Evolutionary conservation across 1,140 invertebrate species (phyloP).

Genomic region (Drosophila littoralis): DNA sequence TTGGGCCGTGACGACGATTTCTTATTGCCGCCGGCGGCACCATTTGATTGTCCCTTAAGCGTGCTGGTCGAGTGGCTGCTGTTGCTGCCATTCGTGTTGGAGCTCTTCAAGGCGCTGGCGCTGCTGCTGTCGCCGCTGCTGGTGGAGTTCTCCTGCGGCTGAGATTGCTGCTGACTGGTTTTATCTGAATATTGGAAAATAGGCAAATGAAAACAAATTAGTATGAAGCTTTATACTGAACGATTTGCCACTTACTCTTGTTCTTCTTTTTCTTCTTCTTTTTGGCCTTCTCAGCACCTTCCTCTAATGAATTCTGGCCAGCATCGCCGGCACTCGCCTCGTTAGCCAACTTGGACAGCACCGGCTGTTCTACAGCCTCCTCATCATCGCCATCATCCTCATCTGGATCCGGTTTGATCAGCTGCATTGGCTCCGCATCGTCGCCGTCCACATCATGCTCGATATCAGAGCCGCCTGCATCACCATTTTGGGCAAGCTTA

Average conservation of each 20-base stretch:
- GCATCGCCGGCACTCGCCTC: constrained; percentile 18
- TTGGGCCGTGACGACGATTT: constrained; percentile 55
- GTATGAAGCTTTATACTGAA: constrained; percentile 9
- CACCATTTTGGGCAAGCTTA: constrained; percentile 47
- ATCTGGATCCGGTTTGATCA: not conserved
- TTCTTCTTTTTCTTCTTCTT: constrained; percentile 85
- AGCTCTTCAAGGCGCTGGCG: constrained; percentile 29
- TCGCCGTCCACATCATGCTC: constrained; percentile 12
- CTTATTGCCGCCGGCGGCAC: constrained; percentile 51
- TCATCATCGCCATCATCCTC: constrained; percentile 30
- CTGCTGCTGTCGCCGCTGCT: constrained; percentile 64
- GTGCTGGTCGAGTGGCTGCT: constrained; percentile 65
- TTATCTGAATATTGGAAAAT: constrained; percentile 47
- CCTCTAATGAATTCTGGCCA: constrained; percentile 11
- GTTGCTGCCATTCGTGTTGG: constrained; percentile 52
- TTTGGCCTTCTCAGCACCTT: constrained; percentile 62
- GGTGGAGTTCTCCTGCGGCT: constrained; percentile 61
- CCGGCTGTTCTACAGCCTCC: constrained; percentile 48
- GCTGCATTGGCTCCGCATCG: not conserved
- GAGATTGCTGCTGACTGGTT: constrained; percentile 63
- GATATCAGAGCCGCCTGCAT: constrained; percentile 35
- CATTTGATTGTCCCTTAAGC: constrained; percentile 77
- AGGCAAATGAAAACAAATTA: constrained; percentile 34
- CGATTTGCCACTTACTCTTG: constrained; percentile 79
- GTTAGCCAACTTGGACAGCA: constrained; percentile 5